Evolutionary conservation across 2,113 vertebrate species (phyloP).

Genomic region (Coryphaenoides rupestris): DNA sequence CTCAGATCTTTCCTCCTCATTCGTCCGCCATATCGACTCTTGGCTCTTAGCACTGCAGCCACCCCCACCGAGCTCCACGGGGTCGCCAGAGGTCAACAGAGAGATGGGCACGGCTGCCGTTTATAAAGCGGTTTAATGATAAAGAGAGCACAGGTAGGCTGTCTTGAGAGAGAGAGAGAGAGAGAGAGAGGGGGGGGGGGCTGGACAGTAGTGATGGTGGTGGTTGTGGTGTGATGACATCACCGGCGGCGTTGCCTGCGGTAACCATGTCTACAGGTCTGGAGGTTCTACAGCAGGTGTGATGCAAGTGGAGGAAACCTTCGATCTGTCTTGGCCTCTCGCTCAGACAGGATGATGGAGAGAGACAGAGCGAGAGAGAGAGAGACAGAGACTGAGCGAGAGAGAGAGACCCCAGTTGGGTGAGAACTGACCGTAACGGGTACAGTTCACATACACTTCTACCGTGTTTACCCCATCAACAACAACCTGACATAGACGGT

Average conservation of each 20-base stretch:
- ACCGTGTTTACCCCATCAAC: too few species aligned
- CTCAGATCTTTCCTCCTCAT: slow-evolving; percentile 59
- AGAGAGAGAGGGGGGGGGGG: slow-evolving; percentile 25
- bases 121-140: slow-evolving; percentile 53
- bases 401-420: too few species aligned
- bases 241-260: slow-evolving; percentile 38
- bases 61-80: slow-evolving; percentile 42
- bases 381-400: too few species aligned
- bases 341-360: too few species aligned
- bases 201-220: slow-evolving; percentile 43
- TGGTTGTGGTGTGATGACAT: slow-evolving; percentile 48
- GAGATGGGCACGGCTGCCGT: slow-evolving; percentile 41
- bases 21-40: slow-evolving; percentile 41
- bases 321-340: slow-evolving; percentile 49
- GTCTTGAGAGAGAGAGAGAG: slow-evolving; percentile 10
- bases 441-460: too few species aligned
- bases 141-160: slow-evolving; percentile 42
- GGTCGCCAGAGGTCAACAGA: slow-evolving; percentile 54
- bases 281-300: slow-evolving; percentile 58
- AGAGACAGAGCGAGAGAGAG: too few species aligned
- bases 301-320: slow-evolving; percentile 76
- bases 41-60: slow-evolving; percentile 56
- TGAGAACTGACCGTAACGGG: too few species aligned
- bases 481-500: too few species aligned
- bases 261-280: slow-evolving; percentile 54